Evolutionary conservation across 2,888 invertebrate species (phyloP).

Genomic region (Drosophila cognata): DNA sequence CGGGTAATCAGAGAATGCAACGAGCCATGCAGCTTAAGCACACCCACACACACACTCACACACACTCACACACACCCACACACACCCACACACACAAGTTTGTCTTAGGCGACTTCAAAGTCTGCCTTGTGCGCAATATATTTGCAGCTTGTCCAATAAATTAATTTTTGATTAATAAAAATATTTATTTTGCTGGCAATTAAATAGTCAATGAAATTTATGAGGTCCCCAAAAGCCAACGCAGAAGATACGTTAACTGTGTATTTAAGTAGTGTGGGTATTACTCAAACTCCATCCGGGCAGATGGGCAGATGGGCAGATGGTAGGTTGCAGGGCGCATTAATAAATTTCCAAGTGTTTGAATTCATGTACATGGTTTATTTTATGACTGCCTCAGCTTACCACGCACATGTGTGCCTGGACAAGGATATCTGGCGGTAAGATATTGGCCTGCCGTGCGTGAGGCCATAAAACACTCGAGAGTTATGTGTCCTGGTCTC

Average conservation of each 20-base stretch:
- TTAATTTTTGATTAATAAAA: conserved; percentile 65
- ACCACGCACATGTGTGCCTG: conserved; percentile 61
- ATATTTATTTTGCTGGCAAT: conserved; percentile 50
- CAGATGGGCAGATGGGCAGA: not conserved
- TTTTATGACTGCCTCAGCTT: conserved; percentile 62
- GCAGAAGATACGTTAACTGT: conserved; percentile 45
- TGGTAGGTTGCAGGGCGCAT: conserved; percentile 37
- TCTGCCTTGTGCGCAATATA: not conserved
- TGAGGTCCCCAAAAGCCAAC: conserved; percentile 19
- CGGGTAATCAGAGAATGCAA: conserved; percentile 29
- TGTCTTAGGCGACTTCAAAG: not conserved
- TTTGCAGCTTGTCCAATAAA: conserved; percentile 21
- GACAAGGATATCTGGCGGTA: conserved; percentile 52
- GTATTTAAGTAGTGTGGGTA: conserved; percentile 32
- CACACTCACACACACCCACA: conserved; percentile 7
- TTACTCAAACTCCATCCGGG: conserved; percentile 28
- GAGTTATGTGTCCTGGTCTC: conserved; percentile 64
- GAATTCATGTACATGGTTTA: conserved; percentile 59
- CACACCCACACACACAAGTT: conserved; percentile 18
- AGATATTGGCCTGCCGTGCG: conserved; percentile 77
- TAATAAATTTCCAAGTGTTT: conserved; percentile 76
- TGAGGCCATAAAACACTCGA: conserved; percentile 75
- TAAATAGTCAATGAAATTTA: conserved; percentile 51
- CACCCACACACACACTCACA: conserved; percentile 20
- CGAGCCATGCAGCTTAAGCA: conserved; percentile 43